Evolutionary conservation across 1,140 invertebrate genomes (phyloP), one percentile per base, ranked within the genome.

Genomic region (Drosophila bocqueti): DNA sequence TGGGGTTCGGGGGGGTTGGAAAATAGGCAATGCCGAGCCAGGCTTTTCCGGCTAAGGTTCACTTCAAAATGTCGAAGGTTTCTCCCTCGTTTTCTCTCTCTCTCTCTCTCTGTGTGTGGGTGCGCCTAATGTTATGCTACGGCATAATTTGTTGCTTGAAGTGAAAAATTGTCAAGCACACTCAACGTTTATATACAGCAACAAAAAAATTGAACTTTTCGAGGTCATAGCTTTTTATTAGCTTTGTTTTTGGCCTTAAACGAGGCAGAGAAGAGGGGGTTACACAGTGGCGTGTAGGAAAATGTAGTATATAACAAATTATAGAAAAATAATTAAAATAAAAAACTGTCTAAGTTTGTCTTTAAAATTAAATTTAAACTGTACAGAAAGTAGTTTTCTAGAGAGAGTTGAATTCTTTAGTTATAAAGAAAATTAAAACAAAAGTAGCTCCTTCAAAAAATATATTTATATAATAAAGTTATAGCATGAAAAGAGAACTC

Each of bases 131-230:
- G 84, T 89, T 89, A 80, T 89, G 85, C 84, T 75, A 74, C 81
- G 78, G 84, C 85, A 89, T 89, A 89, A 89, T 89, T 90, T 89
- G 84, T 84, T 86, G 85, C 84, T 81, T 89, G 81, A 90, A 84
- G 78, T 89, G 84, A 90, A 89, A 89, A 90, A 89, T 89, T 89
- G 85, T 84, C 85, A 90, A 79, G 85, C 81, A 81, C 84, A 81
- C 83, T 87, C 84, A 75, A 81, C 82, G 77, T 79, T 84, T 84
- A 81, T 84, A 76, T 89, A 89, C 79, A 87, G 74, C 74, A 81
- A 84, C 75, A 78, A 55, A 55, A 78, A 78, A 90, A 89, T 89
- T 89, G 69, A 90, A 90, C 84, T 90, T 84, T 90, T 90, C 85
- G 85, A 89, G 84, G 85, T 90, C 82, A 90, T 76, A 79, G 75